phyloP scores from a whole-genome alignment of 2,888 invertebrate genomes.

The Callinectes sapidus region DNA sequence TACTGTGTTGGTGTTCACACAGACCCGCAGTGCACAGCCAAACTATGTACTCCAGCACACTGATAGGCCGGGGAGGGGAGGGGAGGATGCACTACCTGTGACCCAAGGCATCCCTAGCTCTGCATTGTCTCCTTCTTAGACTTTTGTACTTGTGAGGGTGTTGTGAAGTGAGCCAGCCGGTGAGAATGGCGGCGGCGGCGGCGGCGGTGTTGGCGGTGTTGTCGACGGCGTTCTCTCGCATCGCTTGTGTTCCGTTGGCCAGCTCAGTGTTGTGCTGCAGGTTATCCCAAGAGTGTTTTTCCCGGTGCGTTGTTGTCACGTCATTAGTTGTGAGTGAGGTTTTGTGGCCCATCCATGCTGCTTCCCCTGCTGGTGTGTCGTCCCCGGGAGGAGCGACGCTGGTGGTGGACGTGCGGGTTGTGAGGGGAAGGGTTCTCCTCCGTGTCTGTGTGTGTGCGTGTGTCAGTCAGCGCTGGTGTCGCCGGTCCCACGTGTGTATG shows the following conservation, averaged over 20 bases:
- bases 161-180: background rate
- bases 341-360: background rate
- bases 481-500: background rate
- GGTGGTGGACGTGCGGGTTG: background rate
- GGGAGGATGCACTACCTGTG: background rate
- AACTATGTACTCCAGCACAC: background rate
- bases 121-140: background rate
- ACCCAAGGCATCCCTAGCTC: background rate
- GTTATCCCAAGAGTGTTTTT: background rate
- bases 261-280: background rate
- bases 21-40: slow-evolving; percentile 32
- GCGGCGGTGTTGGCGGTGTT: too few species aligned
- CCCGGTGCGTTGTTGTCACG: background rate
- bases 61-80: background rate
- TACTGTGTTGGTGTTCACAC: slow-evolving; percentile 48
- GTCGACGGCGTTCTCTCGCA: background rate
- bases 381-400: background rate
- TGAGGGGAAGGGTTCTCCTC: background rate
- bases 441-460: background rate
- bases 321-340: background rate
- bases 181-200: background rate
- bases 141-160: background rate
- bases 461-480: slow-evolving; percentile 16
- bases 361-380: background rate
- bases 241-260: background rate